Conservation (phyloP, 2,888 invertebrate species). For the Polylopha cassiicola region DNA sequence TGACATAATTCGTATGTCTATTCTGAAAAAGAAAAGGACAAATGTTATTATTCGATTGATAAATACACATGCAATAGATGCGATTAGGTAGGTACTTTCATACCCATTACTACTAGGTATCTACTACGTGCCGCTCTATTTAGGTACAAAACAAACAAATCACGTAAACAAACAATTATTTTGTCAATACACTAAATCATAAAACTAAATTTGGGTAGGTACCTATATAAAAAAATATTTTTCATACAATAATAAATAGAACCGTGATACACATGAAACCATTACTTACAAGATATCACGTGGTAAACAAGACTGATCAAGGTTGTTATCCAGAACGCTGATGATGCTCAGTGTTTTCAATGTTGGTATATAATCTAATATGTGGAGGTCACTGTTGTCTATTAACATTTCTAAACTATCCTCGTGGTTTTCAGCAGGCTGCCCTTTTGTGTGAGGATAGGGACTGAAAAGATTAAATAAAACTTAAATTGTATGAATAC, state of each 20-base stretch:
- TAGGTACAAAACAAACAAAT: no score
- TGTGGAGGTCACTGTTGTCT: slow-evolving; percentile 89
- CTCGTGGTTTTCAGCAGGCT: slow-evolving; percentile 38
- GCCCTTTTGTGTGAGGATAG: slow-evolving; percentile 32
- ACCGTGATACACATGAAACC: not conserved
- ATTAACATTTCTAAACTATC: slow-evolving; percentile 74
- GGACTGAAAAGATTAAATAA: slow-evolving; percentile 40
- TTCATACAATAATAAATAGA: not conserved
- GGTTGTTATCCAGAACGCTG: slow-evolving; percentile 79
- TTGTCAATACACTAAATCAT: no score
- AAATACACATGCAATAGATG: no score
- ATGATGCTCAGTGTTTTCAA: slow-evolving; percentile 85
- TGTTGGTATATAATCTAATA: slow-evolving; percentile 87
- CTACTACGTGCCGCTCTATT: no score
- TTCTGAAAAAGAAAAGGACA: slow-evolving; percentile 70
- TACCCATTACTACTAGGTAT: no score
- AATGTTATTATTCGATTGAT: no score
- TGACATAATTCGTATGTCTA: slow-evolving; percentile 83
- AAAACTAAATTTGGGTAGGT: not conserved
- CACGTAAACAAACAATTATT: no score
- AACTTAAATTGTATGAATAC: no score
- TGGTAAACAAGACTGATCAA: slow-evolving; percentile 81
- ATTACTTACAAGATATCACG: slow-evolving; percentile 78
- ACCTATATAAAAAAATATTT: no score
- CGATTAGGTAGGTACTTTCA: no score